Percentiles rank a stretch among this genome's conserved stretches.
Conservation (phyloP, 2,113 vertebrate genomes). For the Bucco capensis region DNA sequence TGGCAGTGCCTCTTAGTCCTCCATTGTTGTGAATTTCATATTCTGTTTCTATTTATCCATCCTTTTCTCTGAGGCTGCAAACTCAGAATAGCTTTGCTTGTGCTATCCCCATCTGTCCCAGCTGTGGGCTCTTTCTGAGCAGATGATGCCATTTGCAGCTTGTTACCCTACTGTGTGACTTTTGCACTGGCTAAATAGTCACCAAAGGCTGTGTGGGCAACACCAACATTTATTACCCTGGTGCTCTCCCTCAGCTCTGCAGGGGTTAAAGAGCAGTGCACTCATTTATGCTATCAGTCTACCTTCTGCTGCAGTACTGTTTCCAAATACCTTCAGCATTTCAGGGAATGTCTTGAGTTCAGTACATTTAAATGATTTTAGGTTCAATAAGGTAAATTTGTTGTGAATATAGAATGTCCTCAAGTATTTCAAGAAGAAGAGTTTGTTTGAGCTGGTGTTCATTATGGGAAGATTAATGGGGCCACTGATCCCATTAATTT, state of each 20-base stretch:
- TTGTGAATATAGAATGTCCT: constrained; percentile 51
- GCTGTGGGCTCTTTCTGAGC: constrained; percentile 30
- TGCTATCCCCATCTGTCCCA: constrained; percentile 46
- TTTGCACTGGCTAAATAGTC: not conserved
- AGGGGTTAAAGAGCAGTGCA: not conserved
- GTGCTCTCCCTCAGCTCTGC: not conserved
- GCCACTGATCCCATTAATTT: constrained; percentile 63
- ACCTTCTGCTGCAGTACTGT: not conserved
- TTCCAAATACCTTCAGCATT: not conserved
- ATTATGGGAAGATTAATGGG: constrained; percentile 64
- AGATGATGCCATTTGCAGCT: not conserved
- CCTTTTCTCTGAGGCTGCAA: constrained; percentile 10
- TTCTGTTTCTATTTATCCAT: constrained; percentile 50
- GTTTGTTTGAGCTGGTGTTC: constrained; percentile 20
- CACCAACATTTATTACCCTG: not conserved
- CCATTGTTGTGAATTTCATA: constrained; percentile 16
- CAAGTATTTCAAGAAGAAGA: constrained; percentile 17
- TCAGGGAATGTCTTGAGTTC: not conserved
- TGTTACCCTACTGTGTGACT: not conserved
- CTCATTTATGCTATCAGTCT: not conserved
- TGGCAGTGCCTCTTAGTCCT: constrained; percentile 17
- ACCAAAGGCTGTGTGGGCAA: not conserved
- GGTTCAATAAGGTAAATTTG: constrained; percentile 42
- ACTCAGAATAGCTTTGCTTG: constrained; percentile 38
- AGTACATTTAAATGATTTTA: constrained; percentile 30